A percentile compares a stretch with the other conserved stretches of the same genome.
Conservation (phyloP, 2,113 vertebrate species). For the Cyanistes caeruleus region DNA sequence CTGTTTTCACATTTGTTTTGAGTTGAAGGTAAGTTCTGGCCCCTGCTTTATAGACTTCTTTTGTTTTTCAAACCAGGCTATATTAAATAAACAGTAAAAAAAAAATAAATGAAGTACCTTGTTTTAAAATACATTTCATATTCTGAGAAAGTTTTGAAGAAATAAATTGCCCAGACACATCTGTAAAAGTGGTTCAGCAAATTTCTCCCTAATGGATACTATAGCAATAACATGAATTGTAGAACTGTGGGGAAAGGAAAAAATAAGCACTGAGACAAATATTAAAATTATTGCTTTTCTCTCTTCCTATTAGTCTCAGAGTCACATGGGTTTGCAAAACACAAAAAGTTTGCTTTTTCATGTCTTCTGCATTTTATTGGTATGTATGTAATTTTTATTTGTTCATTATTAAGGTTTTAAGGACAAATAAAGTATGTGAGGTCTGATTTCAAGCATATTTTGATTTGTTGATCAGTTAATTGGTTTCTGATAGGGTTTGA, state of each 20-base stretch:
- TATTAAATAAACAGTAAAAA: background rate
- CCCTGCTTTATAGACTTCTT: background rate
- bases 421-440: background rate
- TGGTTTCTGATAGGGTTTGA: background rate
- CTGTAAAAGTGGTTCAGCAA: background rate
- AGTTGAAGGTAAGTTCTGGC: background rate
- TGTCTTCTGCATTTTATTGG: background rate
- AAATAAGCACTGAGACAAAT: background rate
- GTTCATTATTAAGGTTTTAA: background rate
- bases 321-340: accelerated
- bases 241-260: background rate
- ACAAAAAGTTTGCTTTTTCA: background rate
- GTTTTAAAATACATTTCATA: background rate
- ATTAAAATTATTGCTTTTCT: background rate
- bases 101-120: background rate
- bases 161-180: background rate
- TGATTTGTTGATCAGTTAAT: background rate
- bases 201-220: background rate
- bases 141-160: background rate
- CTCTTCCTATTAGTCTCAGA: background rate
- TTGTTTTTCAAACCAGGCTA: background rate
- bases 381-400: background rate
- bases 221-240: background rate
- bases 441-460: background rate
- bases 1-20: background rate